Base-by-base conservation (phyloP, 2,797 vertebrate genomes). In the Acanthurus leucopareius region DNA sequence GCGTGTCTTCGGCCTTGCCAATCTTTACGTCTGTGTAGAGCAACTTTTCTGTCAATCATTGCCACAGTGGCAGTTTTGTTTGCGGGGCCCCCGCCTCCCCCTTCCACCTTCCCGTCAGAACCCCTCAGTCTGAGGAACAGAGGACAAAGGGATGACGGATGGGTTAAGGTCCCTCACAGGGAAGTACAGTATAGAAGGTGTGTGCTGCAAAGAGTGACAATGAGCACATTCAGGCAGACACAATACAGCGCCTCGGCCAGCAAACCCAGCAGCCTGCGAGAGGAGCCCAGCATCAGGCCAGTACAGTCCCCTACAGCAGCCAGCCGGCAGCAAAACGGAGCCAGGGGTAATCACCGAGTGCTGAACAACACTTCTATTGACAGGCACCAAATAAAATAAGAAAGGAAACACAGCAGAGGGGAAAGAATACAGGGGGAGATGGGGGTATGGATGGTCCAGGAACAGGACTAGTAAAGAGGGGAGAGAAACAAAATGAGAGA, bases 81-180 rank as follows among this genome's bases (percentile, higher is more conserved):
- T 82, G 79, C 56, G 2, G 2, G 70, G 2, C 79, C 61, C 77
- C 75, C 49, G 64, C 77, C 69, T 54, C 64, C 66, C 51, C 56
- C 51, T 28, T 16, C 70, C 86, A 79, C 82, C 85, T 91, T 87
- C 89, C 88, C 62, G 28, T 89, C 90, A 90, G 86, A 88, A 88
- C 72, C 85, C 84, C 84, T 89, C 86, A 82, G 86, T 90, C 89
- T 88, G 89, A 85, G 87, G 88, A 93, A 95, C 94, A 95, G 92
- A 93, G 92, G 91, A 95, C 95, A 96, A 95, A 91, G 87, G 83
- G 78, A 89, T 93, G 94, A 95, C 91, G 90, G 94, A 95, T 93
- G 89, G 92, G 79, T 67, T 91, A 92, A 92, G 92, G 92, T 94
- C 94, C 91, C 93, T 93, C 91, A 75, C 93, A 89, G 91, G 93